These are phyloP conservation scores for Zapornia atra DNA, from an alignment of 2,113 vertebrate species.

Conservation along the genomic window DNA sequence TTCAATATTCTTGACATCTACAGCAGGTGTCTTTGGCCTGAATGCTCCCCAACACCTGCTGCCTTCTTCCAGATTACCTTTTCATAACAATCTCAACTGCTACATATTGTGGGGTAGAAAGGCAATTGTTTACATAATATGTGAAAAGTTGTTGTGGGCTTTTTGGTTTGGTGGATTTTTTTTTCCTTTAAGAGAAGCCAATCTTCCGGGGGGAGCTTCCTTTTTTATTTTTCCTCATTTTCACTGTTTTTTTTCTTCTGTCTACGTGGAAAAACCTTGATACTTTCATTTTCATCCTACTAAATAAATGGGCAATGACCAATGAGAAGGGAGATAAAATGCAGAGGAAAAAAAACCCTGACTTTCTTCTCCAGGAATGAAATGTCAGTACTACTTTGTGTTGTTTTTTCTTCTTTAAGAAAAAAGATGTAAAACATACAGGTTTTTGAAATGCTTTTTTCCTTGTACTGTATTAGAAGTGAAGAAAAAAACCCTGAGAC, in stretches of 20 bases:
- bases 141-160: background rate
- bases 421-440: background rate
- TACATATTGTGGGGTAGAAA: fast-evolving
- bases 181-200: background rate
- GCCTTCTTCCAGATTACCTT: background rate
- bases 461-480: background rate
- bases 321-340: background rate
- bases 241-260: background rate
- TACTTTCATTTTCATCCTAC: background rate
- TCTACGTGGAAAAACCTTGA: fast-evolving
- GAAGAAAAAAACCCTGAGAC: background rate
- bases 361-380: background rate
- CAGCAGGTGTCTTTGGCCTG: constrained; percentile 7
- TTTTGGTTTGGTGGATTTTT: too few relatives aligned
- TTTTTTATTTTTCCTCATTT: background rate
- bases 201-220: background rate
- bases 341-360: background rate
- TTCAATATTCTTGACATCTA: constrained; percentile 26
- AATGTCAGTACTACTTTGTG: background rate
- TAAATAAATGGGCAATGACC: background rate
- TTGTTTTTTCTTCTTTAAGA: background rate
- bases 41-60: background rate
- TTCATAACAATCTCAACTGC: background rate
- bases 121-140: background rate
- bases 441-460: background rate